Percentiles rank a stretch among this genome's conserved stretches.
phyloP scores from a whole-genome alignment of 2,888 invertebrate genomes.

The Pterostichus niger region DNA sequence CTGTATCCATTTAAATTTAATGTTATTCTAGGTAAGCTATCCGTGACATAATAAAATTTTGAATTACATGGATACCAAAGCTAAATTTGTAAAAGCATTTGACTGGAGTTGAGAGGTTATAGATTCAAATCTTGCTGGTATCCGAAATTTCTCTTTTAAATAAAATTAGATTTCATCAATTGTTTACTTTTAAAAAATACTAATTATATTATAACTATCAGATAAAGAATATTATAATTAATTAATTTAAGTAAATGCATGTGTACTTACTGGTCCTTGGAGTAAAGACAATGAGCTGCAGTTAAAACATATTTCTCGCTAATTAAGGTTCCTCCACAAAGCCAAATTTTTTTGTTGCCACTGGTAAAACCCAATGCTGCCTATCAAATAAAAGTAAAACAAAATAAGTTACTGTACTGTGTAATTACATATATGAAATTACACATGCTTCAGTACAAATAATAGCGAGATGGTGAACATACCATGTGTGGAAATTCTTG shows the following conservation, averaged over 20 bases:
- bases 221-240: no score
- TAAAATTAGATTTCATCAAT: no score
- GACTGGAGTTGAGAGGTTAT: no score
- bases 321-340: constrained; percentile 83
- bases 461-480: constrained; percentile 3
- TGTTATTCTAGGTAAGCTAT: no score
- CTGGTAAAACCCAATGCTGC: constrained; percentile 25
- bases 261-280: constrained; percentile 68
- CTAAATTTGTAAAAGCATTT: no score
- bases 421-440: background rate
- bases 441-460: background rate
- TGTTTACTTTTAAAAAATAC: no score
- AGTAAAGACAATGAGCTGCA: constrained; percentile 81
- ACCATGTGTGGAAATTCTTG: constrained; percentile 44
- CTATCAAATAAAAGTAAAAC: background rate
- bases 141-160: no score
- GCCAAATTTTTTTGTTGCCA: constrained; percentile 75
- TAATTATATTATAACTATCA: no score
- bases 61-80: no score
- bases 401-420: background rate
- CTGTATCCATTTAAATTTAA: no score
- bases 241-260: background rate
- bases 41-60: no score
- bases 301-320: constrained; percentile 81
- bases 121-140: no score